Percentiles rank a stretch among this genome's conserved stretches.
Evolutionary conservation across 1,140 invertebrate genomes (phyloP).

Genomic region (Caenorhabditis remanei): DNA sequence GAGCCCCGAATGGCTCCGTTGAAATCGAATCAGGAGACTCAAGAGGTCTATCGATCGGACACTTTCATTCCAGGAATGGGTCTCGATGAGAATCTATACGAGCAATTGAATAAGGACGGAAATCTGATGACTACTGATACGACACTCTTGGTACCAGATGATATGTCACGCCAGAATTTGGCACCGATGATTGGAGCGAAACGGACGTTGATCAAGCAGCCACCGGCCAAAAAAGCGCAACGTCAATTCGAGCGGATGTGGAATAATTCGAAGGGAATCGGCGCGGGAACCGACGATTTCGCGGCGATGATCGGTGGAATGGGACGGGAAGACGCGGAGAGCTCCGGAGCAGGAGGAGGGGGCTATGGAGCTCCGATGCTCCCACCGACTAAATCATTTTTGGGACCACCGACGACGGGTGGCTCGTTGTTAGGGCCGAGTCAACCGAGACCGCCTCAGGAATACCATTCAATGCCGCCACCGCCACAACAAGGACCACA

Average conservation of each 20-base stretch:
- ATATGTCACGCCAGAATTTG: constrained; percentile 57
- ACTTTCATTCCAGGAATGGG: constrained; percentile 89
- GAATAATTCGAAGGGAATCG: constrained; percentile 65
- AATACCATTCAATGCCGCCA: background rate
- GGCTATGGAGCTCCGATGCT: background rate
- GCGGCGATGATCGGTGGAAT: constrained; percentile 13
- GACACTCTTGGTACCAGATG: constrained; percentile 64
- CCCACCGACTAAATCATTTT: background rate
- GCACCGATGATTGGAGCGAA: constrained; percentile 44
- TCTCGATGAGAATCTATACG: constrained; percentile 83
- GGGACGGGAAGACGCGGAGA: constrained; percentile 12
- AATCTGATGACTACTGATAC: constrained; percentile 47
- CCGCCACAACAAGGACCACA: background rate
- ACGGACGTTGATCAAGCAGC: constrained; percentile 72
- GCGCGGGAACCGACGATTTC: constrained; percentile 30
- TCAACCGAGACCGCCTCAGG: constrained; percentile 13
- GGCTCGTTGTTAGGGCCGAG: background rate
- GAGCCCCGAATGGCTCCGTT: constrained; percentile 30
- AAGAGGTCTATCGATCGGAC: constrained; percentile 15
- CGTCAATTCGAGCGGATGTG: constrained; percentile 76
- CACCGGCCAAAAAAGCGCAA: constrained; percentile 74
- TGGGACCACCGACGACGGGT: constrained; percentile 21
- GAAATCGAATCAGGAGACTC: background rate
- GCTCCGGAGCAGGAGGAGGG: background rate
- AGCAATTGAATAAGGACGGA: constrained; percentile 71